A percentile compares a stretch with the other conserved stretches of the same genome.
Conservation (phyloP, 2,888 invertebrate species). For the Agonopterix subpropinquella region DNA sequence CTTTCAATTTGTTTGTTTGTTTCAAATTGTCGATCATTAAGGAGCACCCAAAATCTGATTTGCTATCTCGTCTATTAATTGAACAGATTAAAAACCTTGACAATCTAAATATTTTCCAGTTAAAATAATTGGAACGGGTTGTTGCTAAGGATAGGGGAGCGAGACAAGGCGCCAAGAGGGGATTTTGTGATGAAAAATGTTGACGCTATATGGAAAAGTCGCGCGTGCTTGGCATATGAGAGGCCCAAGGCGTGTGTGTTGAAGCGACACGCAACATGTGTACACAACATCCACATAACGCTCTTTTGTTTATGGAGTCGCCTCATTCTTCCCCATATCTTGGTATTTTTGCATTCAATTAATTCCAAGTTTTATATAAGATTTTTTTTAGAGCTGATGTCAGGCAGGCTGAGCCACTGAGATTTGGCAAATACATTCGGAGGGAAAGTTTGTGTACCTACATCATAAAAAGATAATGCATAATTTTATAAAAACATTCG, state of each 20-base stretch:
- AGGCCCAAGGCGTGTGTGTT: conserved; percentile 6
- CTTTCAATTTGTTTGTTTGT: too few species aligned
- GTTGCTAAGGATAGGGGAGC: conserved; percentile 22
- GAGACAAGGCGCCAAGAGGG: conserved; percentile 26
- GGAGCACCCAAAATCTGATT: too few species aligned
- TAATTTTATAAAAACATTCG: too few species aligned
- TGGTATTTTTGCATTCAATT: too few species aligned
- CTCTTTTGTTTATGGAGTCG: not conserved
- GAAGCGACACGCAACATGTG: conserved; percentile 8
- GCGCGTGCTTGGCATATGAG: conserved; percentile 31
- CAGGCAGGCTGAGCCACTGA: too few species aligned
- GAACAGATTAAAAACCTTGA: not conserved
- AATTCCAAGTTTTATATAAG: too few species aligned
- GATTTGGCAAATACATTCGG: too few species aligned
- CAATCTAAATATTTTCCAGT: not conserved
- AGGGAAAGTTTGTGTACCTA: too few species aligned
- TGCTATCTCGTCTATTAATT: not conserved
- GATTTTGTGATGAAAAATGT: conserved; percentile 42
- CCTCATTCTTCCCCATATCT: too few species aligned
- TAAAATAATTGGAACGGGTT: conserved; percentile 11
- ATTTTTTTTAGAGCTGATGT: too few species aligned
- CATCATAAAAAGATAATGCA: too few species aligned
- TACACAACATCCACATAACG: not conserved
- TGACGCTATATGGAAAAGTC: conserved; percentile 39
- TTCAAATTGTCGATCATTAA: too few species aligned